These are phyloP conservation scores for Erpetoichthys calabaricus DNA, from an alignment of 2,797 vertebrate genomes.

Conservation along the genomic window DNA sequence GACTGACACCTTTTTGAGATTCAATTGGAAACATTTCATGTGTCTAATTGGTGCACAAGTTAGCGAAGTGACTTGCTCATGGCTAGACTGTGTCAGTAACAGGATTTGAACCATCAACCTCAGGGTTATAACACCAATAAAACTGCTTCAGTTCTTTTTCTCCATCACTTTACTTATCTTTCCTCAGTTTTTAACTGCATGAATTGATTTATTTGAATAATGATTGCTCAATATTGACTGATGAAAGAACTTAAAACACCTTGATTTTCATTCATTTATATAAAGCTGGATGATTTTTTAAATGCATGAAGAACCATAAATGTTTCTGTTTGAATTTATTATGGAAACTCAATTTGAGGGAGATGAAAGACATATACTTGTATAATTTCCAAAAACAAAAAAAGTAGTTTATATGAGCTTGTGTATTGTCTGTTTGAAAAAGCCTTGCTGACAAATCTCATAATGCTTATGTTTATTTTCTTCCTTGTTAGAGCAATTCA, in stretches of 20 bases:
- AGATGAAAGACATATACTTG: conserved; percentile 15
- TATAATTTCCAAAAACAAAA: no score
- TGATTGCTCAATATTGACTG: conserved; percentile 7
- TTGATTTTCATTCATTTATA: no score
- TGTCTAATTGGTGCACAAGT: no score
- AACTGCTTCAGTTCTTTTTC: no score
- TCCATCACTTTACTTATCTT: conserved; percentile 4
- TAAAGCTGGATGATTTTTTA: conserved; percentile 7
- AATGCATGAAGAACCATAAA: conserved; percentile 13
- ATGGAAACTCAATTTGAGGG: conserved; percentile 15
- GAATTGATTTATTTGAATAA: conserved; percentile 1
- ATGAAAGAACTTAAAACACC: conserved; percentile 2
- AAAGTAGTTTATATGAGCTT: no score
- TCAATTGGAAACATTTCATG: no score
- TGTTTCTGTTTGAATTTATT: conserved; percentile 21
- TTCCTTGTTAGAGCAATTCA: conserved; percentile 50
- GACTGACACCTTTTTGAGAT: no score
- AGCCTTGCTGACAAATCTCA: neutral
- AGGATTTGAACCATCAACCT: no score
- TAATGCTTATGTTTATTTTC: conserved; percentile 11
- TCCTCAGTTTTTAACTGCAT: conserved; percentile 6
- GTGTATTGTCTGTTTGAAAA: no score
- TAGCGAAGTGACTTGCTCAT: no score
- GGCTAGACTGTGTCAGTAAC: no score
- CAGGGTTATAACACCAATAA: no score